Evolutionary conservation across 2,888 invertebrate species (phyloP).

Genomic region (Sympetrum striolatum): DNA sequence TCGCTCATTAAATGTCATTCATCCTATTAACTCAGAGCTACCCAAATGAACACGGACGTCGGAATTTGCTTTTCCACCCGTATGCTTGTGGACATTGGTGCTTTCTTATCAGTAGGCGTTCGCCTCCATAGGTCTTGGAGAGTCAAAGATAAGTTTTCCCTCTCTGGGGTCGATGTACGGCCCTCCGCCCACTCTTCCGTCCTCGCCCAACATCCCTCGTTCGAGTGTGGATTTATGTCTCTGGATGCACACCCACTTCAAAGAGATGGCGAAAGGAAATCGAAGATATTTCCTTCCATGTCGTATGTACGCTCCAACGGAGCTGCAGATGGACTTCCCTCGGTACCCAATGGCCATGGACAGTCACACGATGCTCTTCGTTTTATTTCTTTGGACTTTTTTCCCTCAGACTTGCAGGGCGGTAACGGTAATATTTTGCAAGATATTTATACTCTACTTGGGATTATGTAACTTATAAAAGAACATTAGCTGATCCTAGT

Average conservation of each 20-base stretch:
- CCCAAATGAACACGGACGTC: not conserved
- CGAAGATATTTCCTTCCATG: not conserved
- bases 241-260: not conserved
- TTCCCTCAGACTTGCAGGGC: not conserved
- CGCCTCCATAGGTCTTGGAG: not conserved
- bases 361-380: not conserved
- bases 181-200: not conserved
- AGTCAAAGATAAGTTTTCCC: not conserved
- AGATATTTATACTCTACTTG: no score
- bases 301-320: not conserved
- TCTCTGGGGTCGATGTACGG: constrained; percentile 25
- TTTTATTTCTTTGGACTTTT: not conserved
- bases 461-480: no score
- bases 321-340: no score
- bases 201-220: not conserved
- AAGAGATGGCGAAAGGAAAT: not conserved
- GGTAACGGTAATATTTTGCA: not conserved
- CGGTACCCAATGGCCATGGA: no score
- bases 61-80: not conserved
- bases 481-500: no score
- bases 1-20: no score
- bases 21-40: no score
- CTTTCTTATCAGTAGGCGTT: not conserved
- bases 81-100: not conserved
- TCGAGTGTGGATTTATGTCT: not conserved